Base-by-base conservation (phyloP, 1,140 invertebrate species). In the Scylla paramamosain region DNA sequence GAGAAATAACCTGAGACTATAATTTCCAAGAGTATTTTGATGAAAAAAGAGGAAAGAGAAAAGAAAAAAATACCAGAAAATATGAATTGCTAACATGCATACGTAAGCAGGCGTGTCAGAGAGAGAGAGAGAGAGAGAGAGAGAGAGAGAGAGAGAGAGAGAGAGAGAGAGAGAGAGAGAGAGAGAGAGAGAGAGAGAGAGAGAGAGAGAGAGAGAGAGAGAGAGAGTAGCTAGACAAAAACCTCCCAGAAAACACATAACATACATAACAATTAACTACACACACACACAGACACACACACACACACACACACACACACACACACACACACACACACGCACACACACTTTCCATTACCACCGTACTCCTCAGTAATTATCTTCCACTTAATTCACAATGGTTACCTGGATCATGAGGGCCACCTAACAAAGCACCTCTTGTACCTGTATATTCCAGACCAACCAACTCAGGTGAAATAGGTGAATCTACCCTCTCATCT, bases 101-200 rank as follows among this genome's bases (percentile, higher is more conserved):
- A 77, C 6, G 67, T 12, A n/a, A 77, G 67, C 16, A 20, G 2
- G 52, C 16, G 52, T 59, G 52, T 59, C 12, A 16, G 59, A n/a
- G 59, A 10, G 59, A 67, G 59, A 67, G 59, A 67, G 59, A 67
- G 59, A 67, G 59, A 67, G 59, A 67, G 59, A 67, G 20, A 67
- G 59, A 67, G 59, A 67, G 59, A 67, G 59, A 67, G 59, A 67
- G 59, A 67, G 59, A 67, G 59, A 67, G 59, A 67, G 59, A 67
- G 59, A 77, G 67, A 77, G 67, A 77, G 67, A 77, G 67, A 77
- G 67, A 77, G 67, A 77, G 67, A 77, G 67, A 77, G 67, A 77
- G 67, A 77, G 67, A 77, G n/a, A n/a, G 67, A 77, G 67, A 77
- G 20, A 77, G n/a, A 77, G 67, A 25, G 67, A 77, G n/a, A n/a